Percentiles rank a stretch among this genome's conserved stretches.
Evolutionary conservation across 2,113 vertebrate genomes (phyloP).

Genomic region (Tragelaphus imberbis): DNA sequence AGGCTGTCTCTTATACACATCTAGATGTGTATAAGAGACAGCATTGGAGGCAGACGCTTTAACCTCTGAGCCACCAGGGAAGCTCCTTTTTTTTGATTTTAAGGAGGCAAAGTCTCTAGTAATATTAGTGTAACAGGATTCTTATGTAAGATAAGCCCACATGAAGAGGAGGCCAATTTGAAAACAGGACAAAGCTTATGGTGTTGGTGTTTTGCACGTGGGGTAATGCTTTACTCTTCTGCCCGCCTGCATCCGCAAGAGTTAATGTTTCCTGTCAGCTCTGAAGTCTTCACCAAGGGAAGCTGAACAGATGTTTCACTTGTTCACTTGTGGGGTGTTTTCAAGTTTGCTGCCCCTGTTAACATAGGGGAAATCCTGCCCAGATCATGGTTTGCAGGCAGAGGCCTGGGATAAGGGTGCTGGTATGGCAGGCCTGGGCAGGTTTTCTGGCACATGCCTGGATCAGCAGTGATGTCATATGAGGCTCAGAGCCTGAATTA

Average conservation of each 20-base stretch:
- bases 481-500: background rate
- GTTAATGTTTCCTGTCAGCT: background rate
- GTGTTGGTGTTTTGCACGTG: background rate
- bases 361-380: background rate
- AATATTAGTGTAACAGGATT: background rate
- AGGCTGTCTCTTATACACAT: too few relatives aligned
- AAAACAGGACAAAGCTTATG: background rate
- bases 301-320: background rate
- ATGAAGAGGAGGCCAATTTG: background rate
- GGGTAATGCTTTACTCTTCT: background rate
- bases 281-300: background rate
- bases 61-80: background rate
- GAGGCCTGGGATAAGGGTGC: background rate
- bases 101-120: background rate
- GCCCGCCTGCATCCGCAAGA: background rate
- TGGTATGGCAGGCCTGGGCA: background rate
- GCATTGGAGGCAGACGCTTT: too few relatives aligned
- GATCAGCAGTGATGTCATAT: background rate
- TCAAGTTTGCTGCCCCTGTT: background rate
- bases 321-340: background rate
- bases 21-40: too few relatives aligned
- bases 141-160: background rate
- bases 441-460: background rate
- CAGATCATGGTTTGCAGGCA: background rate
- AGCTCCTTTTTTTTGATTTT: background rate